Evolutionary conservation across 2,797 vertebrate genomes (phyloP).

Genomic region (Sebastes reedi): DNA sequence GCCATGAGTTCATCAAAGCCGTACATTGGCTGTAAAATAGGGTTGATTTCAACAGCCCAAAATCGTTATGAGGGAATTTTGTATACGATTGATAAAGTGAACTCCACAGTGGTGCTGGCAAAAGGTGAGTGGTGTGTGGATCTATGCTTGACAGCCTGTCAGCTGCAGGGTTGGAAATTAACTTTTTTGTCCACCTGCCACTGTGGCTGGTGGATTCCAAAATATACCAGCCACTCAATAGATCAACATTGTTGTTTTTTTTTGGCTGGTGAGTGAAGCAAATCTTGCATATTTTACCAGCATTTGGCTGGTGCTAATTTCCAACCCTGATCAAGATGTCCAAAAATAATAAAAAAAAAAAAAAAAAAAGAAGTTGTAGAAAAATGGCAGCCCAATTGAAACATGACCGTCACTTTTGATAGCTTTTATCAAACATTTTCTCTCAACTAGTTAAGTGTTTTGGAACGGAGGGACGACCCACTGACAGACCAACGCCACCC

Average conservation of each 20-base stretch:
- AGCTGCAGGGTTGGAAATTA: no score
- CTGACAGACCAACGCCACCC: constrained; percentile 90
- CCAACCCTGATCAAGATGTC: no score
- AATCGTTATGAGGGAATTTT: constrained; percentile 96
- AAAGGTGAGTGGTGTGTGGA: constrained; percentile 81
- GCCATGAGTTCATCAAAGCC: constrained; percentile 88
- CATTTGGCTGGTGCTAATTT: no score
- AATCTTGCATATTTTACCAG: no score
- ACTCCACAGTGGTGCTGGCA: constrained; percentile 90
- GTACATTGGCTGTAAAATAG: constrained; percentile 91
- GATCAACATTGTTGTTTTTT: no score
- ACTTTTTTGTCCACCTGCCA: no score
- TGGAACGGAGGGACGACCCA: constrained; percentile 95
- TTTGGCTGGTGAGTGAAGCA: no score
- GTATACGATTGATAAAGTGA: constrained; percentile 94
- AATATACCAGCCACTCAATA: no score
- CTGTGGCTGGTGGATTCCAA: no score
- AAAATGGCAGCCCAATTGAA: accelerated
- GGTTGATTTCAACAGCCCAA: constrained; percentile 93
- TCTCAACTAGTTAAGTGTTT: constrained; percentile 89
- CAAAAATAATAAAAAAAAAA: not conserved
- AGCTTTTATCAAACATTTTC: not conserved
- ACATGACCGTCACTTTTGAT: not conserved
- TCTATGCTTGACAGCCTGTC: not conserved
- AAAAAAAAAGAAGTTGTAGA: not conserved